Base-by-base conservation (phyloP, 2,113 vertebrate genomes). In the Ifrita kowaldi region DNA sequence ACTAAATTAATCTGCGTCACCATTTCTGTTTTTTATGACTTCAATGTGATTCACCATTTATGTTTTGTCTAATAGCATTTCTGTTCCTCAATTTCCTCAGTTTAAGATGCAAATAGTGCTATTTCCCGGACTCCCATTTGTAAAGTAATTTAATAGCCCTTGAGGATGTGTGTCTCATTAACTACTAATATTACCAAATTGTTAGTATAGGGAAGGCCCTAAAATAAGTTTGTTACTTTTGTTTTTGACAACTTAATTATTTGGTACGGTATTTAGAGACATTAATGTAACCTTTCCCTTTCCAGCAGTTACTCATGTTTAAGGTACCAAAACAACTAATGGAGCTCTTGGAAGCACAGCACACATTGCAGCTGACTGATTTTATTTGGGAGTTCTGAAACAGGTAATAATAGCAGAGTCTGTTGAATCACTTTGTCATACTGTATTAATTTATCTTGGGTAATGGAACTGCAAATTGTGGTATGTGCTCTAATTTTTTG, bases 401-500 rank as follows among this genome's bases (percentile, higher is more conserved):
- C 76, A 80, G 63, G 35, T 94, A 95, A 78, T 96, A 96, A 95
- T 78, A 96, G 96, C 62, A 76, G 37, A 94, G 81, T 92, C 91
- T 95, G 76, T 86, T 93, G 94, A 96, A 96, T 71, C 90, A 53
- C 62, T 95, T 97, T 97, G 74, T 95, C 88, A 96, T 85, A 95
- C 70, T 82, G 52, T 96, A 75, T 96, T 97, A 96, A 96, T 97
- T 92, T 96, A 87, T 95, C 87, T 94, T 76, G 73, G 73, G 81
- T 93, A 97, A 95, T 88, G 82, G 53, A 97, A 97, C 92, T 94
- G 71, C 30, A 97, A 96, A 96, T 92, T 94, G 90, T 95, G 13
- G 27, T 79, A 49, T 91, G 42, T 84, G 69, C n/a, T 93, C 24
- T 85, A 87, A 64, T 90, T 89, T 97, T 82, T 87, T 91, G 83